Percentiles rank a stretch among this genome's conserved stretches.
Conservation (phyloP, 2,113 vertebrate species). For the Mungos mungo region DNA sequence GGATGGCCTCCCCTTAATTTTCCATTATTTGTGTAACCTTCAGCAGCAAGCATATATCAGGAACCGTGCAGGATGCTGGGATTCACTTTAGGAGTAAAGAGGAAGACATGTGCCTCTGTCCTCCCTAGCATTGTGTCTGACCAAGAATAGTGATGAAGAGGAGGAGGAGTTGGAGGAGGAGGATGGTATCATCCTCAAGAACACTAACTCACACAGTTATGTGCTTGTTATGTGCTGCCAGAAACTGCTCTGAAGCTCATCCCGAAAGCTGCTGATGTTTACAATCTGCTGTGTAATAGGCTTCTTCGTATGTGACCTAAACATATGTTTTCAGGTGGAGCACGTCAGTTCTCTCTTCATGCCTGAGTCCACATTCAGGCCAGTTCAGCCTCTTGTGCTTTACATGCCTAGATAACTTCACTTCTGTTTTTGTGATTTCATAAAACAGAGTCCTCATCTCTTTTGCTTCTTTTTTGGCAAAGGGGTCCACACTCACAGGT, state of each 20-base stretch:
- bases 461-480: not conserved
- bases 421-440: not conserved
- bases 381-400: not conserved
- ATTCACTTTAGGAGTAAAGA: not conserved
- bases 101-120: not conserved
- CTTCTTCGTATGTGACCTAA: not conserved
- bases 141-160: not conserved
- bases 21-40: not conserved
- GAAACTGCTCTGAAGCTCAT: not conserved
- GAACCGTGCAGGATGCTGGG: not conserved
- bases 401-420: not conserved
- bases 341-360: not conserved
- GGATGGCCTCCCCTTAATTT: not conserved
- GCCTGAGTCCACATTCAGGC: not conserved
- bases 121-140: not conserved
- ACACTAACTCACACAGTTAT: not conserved
- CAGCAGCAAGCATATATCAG: not conserved
- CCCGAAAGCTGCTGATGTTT: not conserved
- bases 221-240: not conserved
- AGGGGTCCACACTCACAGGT: not conserved
- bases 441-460: not conserved
- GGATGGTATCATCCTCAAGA: not conserved
- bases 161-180: no score
- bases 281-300: not conserved
- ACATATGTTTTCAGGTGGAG: not conserved